Evolutionary conservation across 2,888 invertebrate species (phyloP).

Genomic region (Dermolepida albohirtum): DNA sequence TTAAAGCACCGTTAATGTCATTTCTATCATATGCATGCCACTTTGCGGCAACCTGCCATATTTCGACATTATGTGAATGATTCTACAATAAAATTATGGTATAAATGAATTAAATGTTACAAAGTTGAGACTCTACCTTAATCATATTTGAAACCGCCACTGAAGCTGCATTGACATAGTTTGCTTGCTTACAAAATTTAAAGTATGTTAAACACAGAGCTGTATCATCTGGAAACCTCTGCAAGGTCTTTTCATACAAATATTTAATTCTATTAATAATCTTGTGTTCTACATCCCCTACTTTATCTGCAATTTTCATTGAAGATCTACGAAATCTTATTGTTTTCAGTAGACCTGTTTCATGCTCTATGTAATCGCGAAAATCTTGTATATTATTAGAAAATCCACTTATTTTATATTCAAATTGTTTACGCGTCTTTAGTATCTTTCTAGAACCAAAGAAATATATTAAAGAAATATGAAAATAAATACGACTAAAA

Average conservation of each 20-base stretch:
- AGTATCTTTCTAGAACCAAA: slow-evolving; percentile 71
- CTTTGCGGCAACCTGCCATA: slow-evolving; percentile 84
- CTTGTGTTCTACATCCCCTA: slow-evolving; percentile 74
- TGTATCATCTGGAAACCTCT: slow-evolving; percentile 77
- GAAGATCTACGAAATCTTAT: slow-evolving; percentile 73
- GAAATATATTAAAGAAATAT: not conserved
- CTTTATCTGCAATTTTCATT: slow-evolving; percentile 71
- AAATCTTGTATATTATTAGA: slow-evolving; percentile 78
- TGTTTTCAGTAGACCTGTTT: slow-evolving; percentile 75
- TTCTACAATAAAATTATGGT: slow-evolving; percentile 65
- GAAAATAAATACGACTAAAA: not conserved
- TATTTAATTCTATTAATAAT: slow-evolving; percentile 79
- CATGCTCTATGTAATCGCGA: slow-evolving; percentile 77
- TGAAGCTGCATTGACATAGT: slow-evolving; percentile 69
- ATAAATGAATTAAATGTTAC: slow-evolving; percentile 25
- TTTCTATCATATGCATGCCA: slow-evolving; percentile 80
- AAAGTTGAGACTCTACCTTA: slow-evolving; percentile 65
- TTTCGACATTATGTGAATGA: slow-evolving; percentile 78
- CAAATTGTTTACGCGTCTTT: slow-evolving; percentile 77
- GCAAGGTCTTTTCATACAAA: slow-evolving; percentile 78
- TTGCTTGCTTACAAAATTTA: slow-evolving; percentile 79
- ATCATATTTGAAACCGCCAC: slow-evolving; percentile 73
- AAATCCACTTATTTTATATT: slow-evolving; percentile 78
- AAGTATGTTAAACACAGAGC: slow-evolving; percentile 83
- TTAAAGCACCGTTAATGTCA: slow-evolving; percentile 76